A percentile compares a stretch with the other conserved stretches of the same genome.
Evolutionary conservation across 2,797 vertebrate species (phyloP).

Genomic region (Heterohyrax brucei): DNA sequence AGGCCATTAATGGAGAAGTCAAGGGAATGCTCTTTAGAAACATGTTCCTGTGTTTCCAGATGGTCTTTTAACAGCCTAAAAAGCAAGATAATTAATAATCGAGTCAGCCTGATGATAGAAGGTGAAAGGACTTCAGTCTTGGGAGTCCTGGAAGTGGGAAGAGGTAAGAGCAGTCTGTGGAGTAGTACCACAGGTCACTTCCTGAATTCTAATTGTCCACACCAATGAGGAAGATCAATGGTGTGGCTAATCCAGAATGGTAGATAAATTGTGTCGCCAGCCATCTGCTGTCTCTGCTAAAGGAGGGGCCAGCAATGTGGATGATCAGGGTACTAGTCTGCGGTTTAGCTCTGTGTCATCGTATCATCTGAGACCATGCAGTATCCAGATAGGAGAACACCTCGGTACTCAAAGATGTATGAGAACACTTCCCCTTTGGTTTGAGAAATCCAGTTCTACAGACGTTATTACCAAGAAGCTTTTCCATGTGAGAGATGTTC

Average conservation of each 20-base stretch:
- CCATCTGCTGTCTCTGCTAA: slow-evolving; percentile 82
- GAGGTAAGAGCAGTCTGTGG: background rate
- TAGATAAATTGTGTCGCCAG: slow-evolving; percentile 82
- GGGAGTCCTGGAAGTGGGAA: background rate
- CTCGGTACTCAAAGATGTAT: background rate
- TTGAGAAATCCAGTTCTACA: slow-evolving; percentile 35
- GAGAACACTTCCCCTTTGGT: background rate
- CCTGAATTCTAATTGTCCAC: slow-evolving; percentile 62
- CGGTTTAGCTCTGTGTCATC: slow-evolving; percentile 44
- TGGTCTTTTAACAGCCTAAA: slow-evolving; percentile 3
- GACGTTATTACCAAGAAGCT: slow-evolving; percentile 3
- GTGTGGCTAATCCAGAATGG: slow-evolving; percentile 83
- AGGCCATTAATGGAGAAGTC: background rate
- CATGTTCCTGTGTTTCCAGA: background rate
- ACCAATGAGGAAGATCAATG: slow-evolving; percentile 85
- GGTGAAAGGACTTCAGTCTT: background rate
- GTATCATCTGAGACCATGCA: slow-evolving; percentile 22
- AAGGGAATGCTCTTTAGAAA: background rate
- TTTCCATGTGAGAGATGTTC: slow-evolving; percentile 5
- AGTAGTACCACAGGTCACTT: background rate
- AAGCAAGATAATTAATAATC: slow-evolving; percentile 19
- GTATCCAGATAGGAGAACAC: slow-evolving; percentile 38
- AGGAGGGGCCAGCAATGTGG: slow-evolving; percentile 81
- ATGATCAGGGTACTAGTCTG: slow-evolving; percentile 85
- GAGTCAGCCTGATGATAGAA: background rate